Evolutionary conservation across 2,113 vertebrate species (phyloP).

Genomic region (Rostratula benghalensis): DNA sequence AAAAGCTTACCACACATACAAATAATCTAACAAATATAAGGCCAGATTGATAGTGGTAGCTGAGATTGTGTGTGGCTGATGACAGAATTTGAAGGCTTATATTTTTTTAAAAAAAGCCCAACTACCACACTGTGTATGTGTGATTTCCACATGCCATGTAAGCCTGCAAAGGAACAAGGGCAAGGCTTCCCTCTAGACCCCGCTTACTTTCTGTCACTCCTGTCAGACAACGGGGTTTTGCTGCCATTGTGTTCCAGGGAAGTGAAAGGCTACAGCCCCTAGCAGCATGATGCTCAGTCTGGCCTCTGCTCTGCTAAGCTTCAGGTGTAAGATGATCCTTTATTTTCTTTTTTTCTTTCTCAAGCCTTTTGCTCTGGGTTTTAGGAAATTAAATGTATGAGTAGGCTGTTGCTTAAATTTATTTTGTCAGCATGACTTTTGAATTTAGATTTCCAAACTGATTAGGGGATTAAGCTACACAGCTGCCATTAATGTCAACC

Average conservation of each 20-base stretch:
- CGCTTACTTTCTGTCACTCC: neutral
- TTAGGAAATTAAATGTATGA: neutral
- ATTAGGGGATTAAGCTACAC: neutral
- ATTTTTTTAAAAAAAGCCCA: neutral
- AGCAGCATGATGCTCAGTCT: rapidly evolving
- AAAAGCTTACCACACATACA: neutral
- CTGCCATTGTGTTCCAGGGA: neutral
- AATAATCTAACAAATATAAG: neutral
- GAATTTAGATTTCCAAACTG: conserved; percentile 25
- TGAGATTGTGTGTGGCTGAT: neutral
- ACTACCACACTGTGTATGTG: neutral
- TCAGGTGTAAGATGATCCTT: neutral
- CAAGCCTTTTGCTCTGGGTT: neutral
- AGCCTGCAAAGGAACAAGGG: neutral
- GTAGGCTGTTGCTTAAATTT: neutral
- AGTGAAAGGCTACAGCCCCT: rapidly evolving
- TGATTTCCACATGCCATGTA: neutral
- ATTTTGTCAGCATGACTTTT: conserved; percentile 9
- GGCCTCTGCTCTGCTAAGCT: neutral
- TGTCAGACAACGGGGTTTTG: neutral
- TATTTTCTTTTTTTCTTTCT: neutral
- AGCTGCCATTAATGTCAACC: neutral
- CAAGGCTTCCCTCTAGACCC: neutral
- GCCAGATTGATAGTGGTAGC: neutral
- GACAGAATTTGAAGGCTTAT: neutral